These are phyloP conservation scores for Dromiciops gliroides DNA, from an alignment of 2,113 vertebrate genomes.

Conservation along the genomic window DNA sequence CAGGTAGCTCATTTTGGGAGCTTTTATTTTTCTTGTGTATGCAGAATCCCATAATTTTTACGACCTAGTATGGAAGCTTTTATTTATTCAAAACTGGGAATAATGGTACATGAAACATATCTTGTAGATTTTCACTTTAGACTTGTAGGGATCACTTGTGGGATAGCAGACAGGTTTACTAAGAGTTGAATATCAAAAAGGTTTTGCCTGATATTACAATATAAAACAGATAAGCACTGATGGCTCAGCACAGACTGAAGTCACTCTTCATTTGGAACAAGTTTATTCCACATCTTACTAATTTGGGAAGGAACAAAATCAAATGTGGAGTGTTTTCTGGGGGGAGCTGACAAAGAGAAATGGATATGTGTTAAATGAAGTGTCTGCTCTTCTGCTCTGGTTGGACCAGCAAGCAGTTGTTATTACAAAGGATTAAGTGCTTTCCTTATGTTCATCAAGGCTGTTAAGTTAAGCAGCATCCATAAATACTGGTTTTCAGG, in stretches of 20 bases:
- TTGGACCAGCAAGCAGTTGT: background rate
- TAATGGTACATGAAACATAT: background rate
- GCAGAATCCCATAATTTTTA: background rate
- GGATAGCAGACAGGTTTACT: background rate
- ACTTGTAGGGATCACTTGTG: background rate
- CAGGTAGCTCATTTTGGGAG: conserved; percentile 30
- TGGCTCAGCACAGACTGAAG: background rate
- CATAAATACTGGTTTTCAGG: background rate
- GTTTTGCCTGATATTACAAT: background rate
- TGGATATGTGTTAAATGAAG: background rate
- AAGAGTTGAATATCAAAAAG: background rate
- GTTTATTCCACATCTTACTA: background rate
- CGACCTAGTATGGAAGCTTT: background rate
- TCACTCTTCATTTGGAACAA: background rate
- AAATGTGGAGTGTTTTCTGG: background rate
- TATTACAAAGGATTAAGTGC: background rate
- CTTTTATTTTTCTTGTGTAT: background rate
- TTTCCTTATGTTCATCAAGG: conserved; percentile 8
- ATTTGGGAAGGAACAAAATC: background rate
- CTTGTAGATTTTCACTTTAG: background rate
- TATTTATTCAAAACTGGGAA: background rate
- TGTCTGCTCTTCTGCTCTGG: background rate
- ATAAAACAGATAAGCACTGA: background rate
- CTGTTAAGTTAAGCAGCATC: background rate
- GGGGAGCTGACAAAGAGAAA: background rate